phyloP scores from a whole-genome alignment of 2,888 invertebrate species.

The Macrophya annulata region DNA sequence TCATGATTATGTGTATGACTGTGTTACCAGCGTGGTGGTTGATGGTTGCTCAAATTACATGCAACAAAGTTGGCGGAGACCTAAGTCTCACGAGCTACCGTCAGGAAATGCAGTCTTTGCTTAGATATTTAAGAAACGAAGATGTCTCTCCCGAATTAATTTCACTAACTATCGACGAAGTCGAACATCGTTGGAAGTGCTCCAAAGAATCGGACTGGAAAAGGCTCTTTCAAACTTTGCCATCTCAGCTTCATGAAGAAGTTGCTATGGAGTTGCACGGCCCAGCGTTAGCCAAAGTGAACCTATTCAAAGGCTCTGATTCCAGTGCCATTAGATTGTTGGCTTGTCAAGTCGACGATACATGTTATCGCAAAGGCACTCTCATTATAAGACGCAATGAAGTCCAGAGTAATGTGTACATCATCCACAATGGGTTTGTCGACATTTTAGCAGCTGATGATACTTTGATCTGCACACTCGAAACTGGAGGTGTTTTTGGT shows the following conservation, averaged over 20 bases:
- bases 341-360: constrained; percentile 36
- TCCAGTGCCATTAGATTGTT: constrained; percentile 39
- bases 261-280: constrained; percentile 37
- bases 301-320: constrained; percentile 26
- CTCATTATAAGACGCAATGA: constrained; percentile 62
- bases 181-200: constrained; percentile 49
- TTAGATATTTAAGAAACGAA: constrained; percentile 37
- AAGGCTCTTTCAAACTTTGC: constrained; percentile 34
- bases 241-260: constrained; percentile 45
- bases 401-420: constrained; percentile 60
- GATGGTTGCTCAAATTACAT: constrained; percentile 40
- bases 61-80: constrained; percentile 38
- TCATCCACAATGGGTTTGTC: constrained; percentile 62
- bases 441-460: constrained; percentile 65
- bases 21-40: constrained; percentile 41
- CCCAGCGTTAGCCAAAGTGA: constrained; percentile 28
- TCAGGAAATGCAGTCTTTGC: constrained; percentile 42
- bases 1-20: constrained; percentile 34
- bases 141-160: constrained; percentile 26
- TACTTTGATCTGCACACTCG: constrained; percentile 59
- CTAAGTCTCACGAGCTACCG: constrained; percentile 37
- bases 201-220: constrained; percentile 44
- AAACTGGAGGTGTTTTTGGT: constrained; percentile 63
- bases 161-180: constrained; percentile 27
- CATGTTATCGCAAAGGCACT: constrained; percentile 59